phyloP scores from a whole-genome alignment of 2,888 invertebrate genomes.

The Melinopterus prodromus region DNA sequence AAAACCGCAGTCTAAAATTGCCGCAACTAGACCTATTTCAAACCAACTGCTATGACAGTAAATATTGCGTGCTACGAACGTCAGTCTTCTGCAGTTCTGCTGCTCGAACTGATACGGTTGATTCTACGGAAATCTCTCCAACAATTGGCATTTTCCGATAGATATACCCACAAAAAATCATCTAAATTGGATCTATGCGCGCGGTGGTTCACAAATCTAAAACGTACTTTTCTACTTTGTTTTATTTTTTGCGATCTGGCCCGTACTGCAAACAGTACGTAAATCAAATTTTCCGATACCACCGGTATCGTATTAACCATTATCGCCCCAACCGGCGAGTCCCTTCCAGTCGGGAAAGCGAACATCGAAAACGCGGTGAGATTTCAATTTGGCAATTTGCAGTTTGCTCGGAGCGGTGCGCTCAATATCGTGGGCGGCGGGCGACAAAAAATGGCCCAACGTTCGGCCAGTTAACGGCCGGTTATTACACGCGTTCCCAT shows the following conservation, averaged over 20 bases:
- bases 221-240: neutral
- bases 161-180: too few species aligned
- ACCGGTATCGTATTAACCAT: neutral
- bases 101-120: too few species aligned
- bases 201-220: too few species aligned
- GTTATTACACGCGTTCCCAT: neutral
- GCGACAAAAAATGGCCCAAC: neutral
- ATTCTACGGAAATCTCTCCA: too few species aligned
- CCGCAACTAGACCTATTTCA: too few species aligned
- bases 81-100: too few species aligned
- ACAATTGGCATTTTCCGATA: too few species aligned
- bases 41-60: too few species aligned
- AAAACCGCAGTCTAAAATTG: too few species aligned
- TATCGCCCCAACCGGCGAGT: neutral
- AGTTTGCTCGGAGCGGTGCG: neutral
- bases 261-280: neutral
- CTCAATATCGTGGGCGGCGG: neutral
- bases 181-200: too few species aligned
- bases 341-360: neutral
- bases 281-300: neutral
- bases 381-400: constrained; percentile 4
- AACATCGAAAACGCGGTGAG: constrained; percentile 4
- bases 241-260: neutral
- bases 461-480: constrained; percentile 7
- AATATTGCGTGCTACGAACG: too few species aligned